Conservation (phyloP, 1,140 invertebrate species). For the Calosoma granatense region DNA sequence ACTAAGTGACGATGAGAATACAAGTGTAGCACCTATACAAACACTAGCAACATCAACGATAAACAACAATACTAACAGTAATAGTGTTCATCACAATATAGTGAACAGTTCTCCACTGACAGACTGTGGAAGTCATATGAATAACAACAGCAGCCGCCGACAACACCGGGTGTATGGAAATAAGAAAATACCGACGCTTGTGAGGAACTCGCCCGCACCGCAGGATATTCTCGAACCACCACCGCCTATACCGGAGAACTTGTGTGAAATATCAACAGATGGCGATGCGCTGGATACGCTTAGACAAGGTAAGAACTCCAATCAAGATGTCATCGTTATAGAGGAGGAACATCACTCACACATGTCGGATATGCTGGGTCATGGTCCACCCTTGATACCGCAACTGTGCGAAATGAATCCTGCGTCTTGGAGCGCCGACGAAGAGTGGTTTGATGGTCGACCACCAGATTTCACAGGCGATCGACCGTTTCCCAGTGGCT, state of each 20-base stretch:
- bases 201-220: too few species aligned
- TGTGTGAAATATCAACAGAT: neutral
- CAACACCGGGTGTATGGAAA: too few species aligned
- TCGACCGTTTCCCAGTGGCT: neutral
- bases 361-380: too few species aligned
- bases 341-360: too few species aligned
- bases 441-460: neutral
- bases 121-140: slow-evolving; percentile 7
- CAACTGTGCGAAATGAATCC: too few species aligned
- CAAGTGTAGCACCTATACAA: neutral
- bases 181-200: too few species aligned
- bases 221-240: slow-evolving; percentile 26
- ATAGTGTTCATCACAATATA: slow-evolving; percentile 9
- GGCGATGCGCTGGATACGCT: too few species aligned
- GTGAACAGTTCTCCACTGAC: slow-evolving; percentile 1
- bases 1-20: slow-evolving; percentile 54
- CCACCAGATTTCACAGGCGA: neutral
- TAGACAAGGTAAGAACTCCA: too few species aligned
- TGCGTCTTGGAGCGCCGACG: neutral
- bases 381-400: too few species aligned
- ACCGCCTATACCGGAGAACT: slow-evolving; percentile 24
- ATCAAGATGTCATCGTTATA: too few species aligned
- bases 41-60: neutral
- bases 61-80: neutral
- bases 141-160: too few species aligned